A percentile compares a stretch with the other conserved stretches of the same genome.
Evolutionary conservation across 2,113 vertebrate genomes (phyloP).

Genomic region (Planiliza haematocheilus): DNA sequence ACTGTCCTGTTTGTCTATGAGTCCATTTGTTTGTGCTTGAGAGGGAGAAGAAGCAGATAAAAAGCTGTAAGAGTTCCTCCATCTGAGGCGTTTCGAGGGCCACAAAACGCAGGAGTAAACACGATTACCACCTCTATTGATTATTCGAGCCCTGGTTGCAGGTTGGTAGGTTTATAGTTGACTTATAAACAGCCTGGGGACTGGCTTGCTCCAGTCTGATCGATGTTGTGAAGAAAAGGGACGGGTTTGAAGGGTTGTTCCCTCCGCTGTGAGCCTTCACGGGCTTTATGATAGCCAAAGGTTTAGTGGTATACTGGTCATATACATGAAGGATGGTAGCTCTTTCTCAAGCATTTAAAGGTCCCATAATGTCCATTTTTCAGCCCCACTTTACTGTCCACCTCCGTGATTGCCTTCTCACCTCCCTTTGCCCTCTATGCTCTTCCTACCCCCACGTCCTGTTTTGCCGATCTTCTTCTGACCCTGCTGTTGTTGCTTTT

Average conservation of each 20-base stretch:
- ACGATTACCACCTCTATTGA: conserved; percentile 68
- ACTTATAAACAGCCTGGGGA: conserved; percentile 67
- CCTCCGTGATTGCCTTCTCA: conserved; percentile 12
- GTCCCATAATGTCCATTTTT: conserved; percentile 45
- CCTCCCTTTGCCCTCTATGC: neutral
- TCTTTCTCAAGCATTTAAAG: conserved; percentile 45
- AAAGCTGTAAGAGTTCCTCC: conserved; percentile 23
- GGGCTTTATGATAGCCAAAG: conserved; percentile 39
- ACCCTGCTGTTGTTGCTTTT: conserved; percentile 48
- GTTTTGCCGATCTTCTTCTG: conserved; percentile 38
- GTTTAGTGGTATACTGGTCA: conserved; percentile 39
- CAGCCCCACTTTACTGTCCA: conserved; percentile 40
- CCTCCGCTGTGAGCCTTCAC: conserved; percentile 32
- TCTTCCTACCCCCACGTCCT: conserved; percentile 2
- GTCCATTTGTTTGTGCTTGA: conserved; percentile 38
- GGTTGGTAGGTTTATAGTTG: conserved; percentile 68
- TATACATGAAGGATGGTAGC: conserved; percentile 17
- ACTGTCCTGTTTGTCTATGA: conserved; percentile 54
- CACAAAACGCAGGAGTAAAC: conserved; percentile 64
- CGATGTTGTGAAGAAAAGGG: conserved; percentile 54
- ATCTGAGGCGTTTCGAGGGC: conserved; percentile 52
- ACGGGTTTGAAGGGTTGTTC: conserved; percentile 15
- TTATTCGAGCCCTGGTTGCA: conserved; percentile 55
- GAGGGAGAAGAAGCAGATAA: conserved; percentile 25
- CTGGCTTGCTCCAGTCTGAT: conserved; percentile 51